Conservation (phyloP, 2,797 vertebrate genomes). For the Sternarchorhynchus goeldii region DNA sequence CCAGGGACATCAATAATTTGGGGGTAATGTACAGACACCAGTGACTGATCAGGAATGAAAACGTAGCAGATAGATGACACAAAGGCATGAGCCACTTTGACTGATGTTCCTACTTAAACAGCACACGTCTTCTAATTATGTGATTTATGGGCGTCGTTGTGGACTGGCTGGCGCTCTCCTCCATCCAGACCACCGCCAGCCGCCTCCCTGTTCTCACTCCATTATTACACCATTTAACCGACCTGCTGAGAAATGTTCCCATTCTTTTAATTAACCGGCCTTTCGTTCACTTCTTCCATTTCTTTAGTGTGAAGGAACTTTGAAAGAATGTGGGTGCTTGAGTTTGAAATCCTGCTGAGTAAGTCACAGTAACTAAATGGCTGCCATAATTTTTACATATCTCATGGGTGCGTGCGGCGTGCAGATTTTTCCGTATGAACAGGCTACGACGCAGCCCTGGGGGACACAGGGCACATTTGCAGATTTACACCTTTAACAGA, state of each 20-base stretch:
- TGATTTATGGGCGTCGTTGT: slow-evolving; percentile 77
- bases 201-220: slow-evolving; percentile 47
- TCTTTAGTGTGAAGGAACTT: slow-evolving; percentile 50
- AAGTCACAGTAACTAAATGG: neutral
- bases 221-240: slow-evolving; percentile 65
- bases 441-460: too few species aligned
- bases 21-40: slow-evolving; percentile 64
- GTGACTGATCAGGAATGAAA: slow-evolving; percentile 73
- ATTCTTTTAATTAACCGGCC: slow-evolving; percentile 59
- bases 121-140: slow-evolving; percentile 73
- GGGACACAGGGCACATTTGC: too few species aligned
- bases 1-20: slow-evolving; percentile 73
- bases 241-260: slow-evolving; percentile 46
- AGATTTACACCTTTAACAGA: too few species aligned
- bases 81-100: slow-evolving; percentile 67
- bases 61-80: slow-evolving; percentile 73
- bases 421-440: too few species aligned
- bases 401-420: too few species aligned
- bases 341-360: slow-evolving; percentile 2
- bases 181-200: slow-evolving; percentile 54
- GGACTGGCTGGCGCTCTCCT: slow-evolving; percentile 62
- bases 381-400: too few species aligned
- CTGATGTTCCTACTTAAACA: slow-evolving; percentile 76
- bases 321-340: slow-evolving; percentile 27
- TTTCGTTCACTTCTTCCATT: slow-evolving; percentile 45